phyloP scores from a whole-genome alignment of 2,888 invertebrate genomes.

The Cheilosia vulpina region DNA sequence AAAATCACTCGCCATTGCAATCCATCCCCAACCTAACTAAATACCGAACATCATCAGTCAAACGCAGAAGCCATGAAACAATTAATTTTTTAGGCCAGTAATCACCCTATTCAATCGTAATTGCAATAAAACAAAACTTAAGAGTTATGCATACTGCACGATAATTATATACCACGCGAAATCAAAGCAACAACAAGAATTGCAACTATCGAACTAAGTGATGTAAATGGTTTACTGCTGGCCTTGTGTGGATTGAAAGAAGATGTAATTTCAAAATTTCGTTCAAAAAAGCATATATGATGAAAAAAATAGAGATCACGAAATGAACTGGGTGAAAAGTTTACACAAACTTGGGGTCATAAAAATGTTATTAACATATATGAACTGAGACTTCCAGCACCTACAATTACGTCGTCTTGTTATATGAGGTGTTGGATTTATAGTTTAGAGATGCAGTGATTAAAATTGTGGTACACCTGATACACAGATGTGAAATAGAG shows the following conservation, averaged over 20 bases:
- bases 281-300: conserved; percentile 5
- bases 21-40: too few relatives aligned
- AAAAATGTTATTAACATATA: conserved; percentile 20
- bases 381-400: background rate
- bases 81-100: too few relatives aligned
- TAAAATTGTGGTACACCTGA: too few relatives aligned
- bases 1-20: too few relatives aligned
- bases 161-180: conserved; percentile 38
- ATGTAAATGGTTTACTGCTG: conserved; percentile 12
- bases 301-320: conserved; percentile 13
- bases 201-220: conserved; percentile 17
- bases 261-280: background rate
- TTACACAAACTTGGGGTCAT: conserved; percentile 11
- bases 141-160: conserved; percentile 16
- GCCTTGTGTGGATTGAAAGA: conserved; percentile 26
- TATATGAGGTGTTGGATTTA: background rate
- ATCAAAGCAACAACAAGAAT: background rate
- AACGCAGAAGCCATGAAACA: too few relatives aligned
- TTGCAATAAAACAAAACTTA: conserved; percentile 5
- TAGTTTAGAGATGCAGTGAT: too few relatives aligned
- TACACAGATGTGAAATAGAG: too few relatives aligned
- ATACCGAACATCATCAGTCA: too few relatives aligned
- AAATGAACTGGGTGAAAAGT: conserved; percentile 11
- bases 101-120: too few relatives aligned
- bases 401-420: background rate